phyloP scores from a whole-genome alignment of 2,113 vertebrate species.

The Procapra przewalskii region DNA sequence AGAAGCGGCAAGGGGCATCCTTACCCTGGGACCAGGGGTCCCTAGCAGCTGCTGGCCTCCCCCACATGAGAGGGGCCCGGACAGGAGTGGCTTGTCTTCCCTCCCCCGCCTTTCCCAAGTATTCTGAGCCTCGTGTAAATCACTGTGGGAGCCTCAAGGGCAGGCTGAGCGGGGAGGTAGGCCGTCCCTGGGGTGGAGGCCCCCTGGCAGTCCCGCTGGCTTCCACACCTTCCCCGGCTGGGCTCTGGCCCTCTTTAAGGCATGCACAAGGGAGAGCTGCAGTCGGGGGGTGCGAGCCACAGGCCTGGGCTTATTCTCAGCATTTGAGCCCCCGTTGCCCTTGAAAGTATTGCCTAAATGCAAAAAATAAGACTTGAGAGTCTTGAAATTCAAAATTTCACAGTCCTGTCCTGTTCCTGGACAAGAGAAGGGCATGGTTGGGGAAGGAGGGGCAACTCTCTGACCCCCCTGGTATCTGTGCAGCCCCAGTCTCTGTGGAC shows the following conservation, averaged over 20 bases:
- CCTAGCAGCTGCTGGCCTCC: fast-evolving
- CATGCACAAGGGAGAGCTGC: background rate
- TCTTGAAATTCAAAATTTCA: background rate
- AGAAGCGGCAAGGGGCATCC: fast-evolving
- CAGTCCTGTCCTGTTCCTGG: background rate
- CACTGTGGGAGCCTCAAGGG: background rate
- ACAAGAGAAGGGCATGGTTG: background rate
- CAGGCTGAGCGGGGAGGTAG: background rate
- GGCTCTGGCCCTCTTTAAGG: background rate
- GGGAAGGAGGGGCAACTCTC: background rate
- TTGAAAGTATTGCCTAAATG: background rate
- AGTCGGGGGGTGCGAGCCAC: background rate
- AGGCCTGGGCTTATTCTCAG: background rate
- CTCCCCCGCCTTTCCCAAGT: background rate
- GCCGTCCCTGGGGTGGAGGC: background rate
- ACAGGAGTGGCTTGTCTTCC: background rate
- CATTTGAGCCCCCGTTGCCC: background rate
- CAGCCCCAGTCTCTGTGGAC: background rate
- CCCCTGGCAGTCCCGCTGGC: background rate
- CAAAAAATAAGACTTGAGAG: background rate
- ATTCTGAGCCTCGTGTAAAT: background rate
- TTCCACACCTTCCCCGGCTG: background rate
- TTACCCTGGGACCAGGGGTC: background rate
- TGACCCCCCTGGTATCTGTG: background rate
- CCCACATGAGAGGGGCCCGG: background rate